Evolutionary conservation across 92 coral and sea anemone genomes (phyloP).

Genomic region (Heteractis magnifica): DNA sequence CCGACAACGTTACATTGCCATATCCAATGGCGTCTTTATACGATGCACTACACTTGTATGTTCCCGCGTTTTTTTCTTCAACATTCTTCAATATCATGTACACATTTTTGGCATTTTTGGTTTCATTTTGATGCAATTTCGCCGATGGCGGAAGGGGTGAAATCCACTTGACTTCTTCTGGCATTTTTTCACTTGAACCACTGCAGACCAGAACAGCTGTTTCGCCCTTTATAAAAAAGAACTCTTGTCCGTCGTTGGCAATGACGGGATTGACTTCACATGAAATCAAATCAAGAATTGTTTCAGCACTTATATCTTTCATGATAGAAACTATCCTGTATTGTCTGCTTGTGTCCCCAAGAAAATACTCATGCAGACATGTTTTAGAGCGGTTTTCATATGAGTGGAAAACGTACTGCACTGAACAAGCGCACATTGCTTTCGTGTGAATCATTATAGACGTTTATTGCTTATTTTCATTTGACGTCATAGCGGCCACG

Average conservation of each 20-base stretch:
- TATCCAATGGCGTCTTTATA: neutral
- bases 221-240: constrained; percentile 1
- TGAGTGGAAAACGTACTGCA: too few species aligned
- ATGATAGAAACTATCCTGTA: too few species aligned
- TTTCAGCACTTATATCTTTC: too few species aligned
- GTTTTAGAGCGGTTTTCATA: too few species aligned
- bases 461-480: too few species aligned
- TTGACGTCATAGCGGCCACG: too few species aligned
- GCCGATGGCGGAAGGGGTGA: neutral
- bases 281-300: neutral
- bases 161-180: constrained; percentile 18
- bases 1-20: neutral
- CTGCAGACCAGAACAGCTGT: constrained; percentile 5
- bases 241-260: constrained; percentile 29
- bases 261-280: constrained; percentile 17
- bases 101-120: neutral
- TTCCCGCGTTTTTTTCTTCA: neutral
- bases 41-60: constrained; percentile 11
- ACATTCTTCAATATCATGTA: constrained; percentile 14
- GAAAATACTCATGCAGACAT: too few species aligned
- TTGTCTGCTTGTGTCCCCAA: too few species aligned
- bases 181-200: constrained; percentile 31
- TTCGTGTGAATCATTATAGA: too few species aligned
- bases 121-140: neutral
- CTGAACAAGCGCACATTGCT: too few species aligned